These are phyloP conservation scores for Rosalia funebris DNA, from an alignment of 2,888 invertebrate genomes.

Conservation along the genomic window DNA sequence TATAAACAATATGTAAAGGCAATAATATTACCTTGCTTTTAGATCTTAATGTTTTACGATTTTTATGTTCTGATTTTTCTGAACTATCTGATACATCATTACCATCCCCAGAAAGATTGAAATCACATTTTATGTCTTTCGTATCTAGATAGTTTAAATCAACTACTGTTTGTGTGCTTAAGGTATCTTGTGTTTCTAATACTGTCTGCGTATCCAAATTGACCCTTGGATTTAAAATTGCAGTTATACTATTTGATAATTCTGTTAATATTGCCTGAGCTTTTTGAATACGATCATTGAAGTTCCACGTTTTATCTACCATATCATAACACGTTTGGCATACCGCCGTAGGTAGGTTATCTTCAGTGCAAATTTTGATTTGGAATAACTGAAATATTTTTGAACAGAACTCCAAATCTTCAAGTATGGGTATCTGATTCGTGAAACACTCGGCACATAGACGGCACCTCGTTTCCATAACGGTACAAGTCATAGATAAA, in stretches of 20 bases:
- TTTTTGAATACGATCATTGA: constrained; percentile 59
- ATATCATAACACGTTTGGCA: constrained; percentile 59
- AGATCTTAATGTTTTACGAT: constrained; percentile 31
- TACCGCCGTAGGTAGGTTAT: constrained; percentile 57
- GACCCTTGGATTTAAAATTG: constrained; percentile 25
- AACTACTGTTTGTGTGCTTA: constrained; percentile 17
- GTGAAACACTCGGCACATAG: constrained; percentile 60
- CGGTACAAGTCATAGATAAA: too few species aligned
- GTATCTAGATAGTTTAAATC: constrained; percentile 32
- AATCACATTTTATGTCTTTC: constrained; percentile 33
- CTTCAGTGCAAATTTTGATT: constrained; percentile 56
- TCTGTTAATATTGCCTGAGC: constrained; percentile 58
- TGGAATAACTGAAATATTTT: constrained; percentile 60
- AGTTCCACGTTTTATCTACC: constrained; percentile 60
- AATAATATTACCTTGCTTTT: constrained; percentile 34
- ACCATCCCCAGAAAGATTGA: constrained; percentile 26
- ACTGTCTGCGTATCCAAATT: constrained; percentile 25
- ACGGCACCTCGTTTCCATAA: constrained; percentile 60
- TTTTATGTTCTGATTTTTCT: constrained; percentile 30
- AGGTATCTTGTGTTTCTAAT: background rate
- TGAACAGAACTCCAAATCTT: constrained; percentile 54
- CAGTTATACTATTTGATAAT: constrained; percentile 32
- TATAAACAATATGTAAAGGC: background rate
- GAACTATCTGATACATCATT: constrained; percentile 33
- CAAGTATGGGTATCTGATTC: constrained; percentile 54